A percentile compares a stretch with the other conserved stretches of the same genome.
Evolutionary conservation across 1,140 invertebrate genomes (phyloP).

Genomic region (Musca domestica): DNA sequence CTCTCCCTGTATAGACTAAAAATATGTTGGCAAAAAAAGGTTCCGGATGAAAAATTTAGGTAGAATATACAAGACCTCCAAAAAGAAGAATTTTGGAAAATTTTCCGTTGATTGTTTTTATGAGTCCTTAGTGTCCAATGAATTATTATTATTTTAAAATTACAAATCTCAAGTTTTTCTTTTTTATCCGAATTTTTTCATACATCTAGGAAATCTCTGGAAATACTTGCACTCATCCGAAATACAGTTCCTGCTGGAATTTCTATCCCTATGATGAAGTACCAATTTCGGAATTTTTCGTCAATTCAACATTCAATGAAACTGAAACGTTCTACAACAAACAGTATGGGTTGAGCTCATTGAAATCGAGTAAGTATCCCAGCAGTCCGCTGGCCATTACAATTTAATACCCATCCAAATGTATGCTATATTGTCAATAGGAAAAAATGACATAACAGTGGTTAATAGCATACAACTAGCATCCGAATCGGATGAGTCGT

Average conservation of each 20-base stretch:
- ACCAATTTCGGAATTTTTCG: conserved; percentile 57
- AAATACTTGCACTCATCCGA: conserved; percentile 51
- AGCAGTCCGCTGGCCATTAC: too few relatives aligned
- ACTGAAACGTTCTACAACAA: conserved; percentile 47
- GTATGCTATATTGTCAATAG: too few relatives aligned
- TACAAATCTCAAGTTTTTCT: conserved; percentile 1
- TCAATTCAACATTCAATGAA: conserved; percentile 57
- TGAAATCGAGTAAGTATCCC: conserved; percentile 31
- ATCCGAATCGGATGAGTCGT: too few relatives aligned
- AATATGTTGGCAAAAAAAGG: too few relatives aligned
- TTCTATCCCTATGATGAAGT: conserved; percentile 57
- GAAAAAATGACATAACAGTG: too few relatives aligned
- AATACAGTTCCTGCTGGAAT: conserved; percentile 57
- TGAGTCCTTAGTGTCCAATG: not conserved
- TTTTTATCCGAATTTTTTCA: not conserved
- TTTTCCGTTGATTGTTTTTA: too few relatives aligned
- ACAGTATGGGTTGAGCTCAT: conserved; percentile 36
- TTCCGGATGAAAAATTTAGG: too few relatives aligned
- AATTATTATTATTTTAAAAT: not conserved
- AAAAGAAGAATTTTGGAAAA: too few relatives aligned
- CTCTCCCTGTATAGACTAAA: too few relatives aligned
- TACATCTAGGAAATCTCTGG: conserved; percentile 33
- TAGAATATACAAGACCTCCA: too few relatives aligned
- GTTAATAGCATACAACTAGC: too few relatives aligned
- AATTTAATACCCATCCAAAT: too few relatives aligned